These are phyloP conservation scores for Centropristis striata DNA, from an alignment of 2,113 vertebrate genomes.

Conservation along the genomic window DNA sequence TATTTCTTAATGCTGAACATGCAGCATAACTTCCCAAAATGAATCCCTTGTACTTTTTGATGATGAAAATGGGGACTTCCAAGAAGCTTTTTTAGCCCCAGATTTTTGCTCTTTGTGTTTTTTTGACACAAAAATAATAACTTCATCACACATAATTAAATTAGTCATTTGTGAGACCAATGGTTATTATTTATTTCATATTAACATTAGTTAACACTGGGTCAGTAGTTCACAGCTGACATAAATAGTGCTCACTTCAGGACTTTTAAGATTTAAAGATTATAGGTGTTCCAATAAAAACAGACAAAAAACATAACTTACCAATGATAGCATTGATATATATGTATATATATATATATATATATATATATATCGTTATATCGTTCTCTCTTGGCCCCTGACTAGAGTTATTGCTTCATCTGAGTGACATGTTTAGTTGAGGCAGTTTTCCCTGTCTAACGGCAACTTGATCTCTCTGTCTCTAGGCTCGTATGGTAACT, in stretches of 20 bases:
- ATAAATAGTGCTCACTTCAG: background rate
- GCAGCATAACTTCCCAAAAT: background rate
- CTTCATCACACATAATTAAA: background rate
- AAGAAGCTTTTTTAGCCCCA: background rate
- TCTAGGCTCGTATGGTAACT: constrained; percentile 81
- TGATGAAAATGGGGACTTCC: background rate
- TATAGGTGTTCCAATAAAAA: background rate
- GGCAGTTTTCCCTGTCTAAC: background rate
- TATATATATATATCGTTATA: no score
- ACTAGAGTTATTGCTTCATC: background rate
- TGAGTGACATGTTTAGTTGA: background rate
- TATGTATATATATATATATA: background rate
- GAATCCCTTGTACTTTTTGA: background rate
- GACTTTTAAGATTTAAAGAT: background rate
- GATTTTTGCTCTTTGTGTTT: background rate
- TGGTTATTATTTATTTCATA: no score
- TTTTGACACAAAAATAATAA: background rate
- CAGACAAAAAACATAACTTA: background rate
- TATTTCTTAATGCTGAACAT: background rate
- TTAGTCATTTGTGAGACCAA: background rate
- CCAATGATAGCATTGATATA: background rate
- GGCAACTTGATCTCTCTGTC: no score
- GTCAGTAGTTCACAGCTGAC: background rate
- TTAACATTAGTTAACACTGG: background rate
- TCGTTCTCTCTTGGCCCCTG: background rate